Conservation (phyloP, 2,888 invertebrate species). For the Leucozona laternaria region DNA sequence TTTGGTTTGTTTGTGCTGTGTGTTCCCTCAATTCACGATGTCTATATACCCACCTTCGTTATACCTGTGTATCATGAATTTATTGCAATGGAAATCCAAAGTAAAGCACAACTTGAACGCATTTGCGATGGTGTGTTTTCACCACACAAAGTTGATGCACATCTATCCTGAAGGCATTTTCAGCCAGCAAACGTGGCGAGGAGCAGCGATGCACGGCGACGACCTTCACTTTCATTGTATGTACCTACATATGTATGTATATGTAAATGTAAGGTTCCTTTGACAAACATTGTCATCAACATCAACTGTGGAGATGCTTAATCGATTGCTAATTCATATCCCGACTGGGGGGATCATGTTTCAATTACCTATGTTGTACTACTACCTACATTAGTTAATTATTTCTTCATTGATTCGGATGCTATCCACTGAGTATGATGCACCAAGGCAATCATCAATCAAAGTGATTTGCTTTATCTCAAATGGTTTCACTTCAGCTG, state of each 20-base stretch:
- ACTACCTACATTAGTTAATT: slow-evolving; percentile 72
- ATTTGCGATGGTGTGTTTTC: slow-evolving; percentile 2
- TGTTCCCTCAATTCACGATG: neutral
- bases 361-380: slow-evolving; percentile 65
- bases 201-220: neutral
- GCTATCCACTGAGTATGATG: slow-evolving; percentile 49
- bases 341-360: slow-evolving; percentile 61
- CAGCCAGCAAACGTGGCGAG: neutral
- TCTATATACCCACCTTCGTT: neutral
- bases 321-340: slow-evolving; percentile 60
- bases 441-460: slow-evolving; percentile 81
- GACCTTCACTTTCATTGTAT: neutral
- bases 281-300: slow-evolving; percentile 56
- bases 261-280: slow-evolving; percentile 47
- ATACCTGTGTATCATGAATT: neutral
- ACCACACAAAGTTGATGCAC: slow-evolving; percentile 2
- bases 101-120: neutral
- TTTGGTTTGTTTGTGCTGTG: slow-evolving; percentile 10
- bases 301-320: slow-evolving; percentile 21
- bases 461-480: slow-evolving; percentile 82
- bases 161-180: slow-evolving; percentile 4
- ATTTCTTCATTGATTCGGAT: slow-evolving; percentile 72
- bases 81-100: neutral
- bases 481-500: slow-evolving; percentile 62
- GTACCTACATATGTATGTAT: too few species aligned